phyloP scores from a whole-genome alignment of 2,888 invertebrate genomes.

The Dascillus cervinus region DNA sequence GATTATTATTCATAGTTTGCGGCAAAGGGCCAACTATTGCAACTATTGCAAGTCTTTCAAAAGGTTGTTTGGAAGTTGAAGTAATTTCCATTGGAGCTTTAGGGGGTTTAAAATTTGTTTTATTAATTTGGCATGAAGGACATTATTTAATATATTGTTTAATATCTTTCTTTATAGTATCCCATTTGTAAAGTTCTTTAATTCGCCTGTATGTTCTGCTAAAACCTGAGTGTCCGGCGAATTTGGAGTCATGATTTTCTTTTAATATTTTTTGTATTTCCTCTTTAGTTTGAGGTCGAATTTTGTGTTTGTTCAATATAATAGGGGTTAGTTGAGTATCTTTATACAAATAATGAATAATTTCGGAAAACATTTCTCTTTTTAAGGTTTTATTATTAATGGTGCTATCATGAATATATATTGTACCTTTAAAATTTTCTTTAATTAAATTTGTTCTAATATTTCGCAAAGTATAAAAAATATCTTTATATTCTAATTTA shows the following conservation, averaged over 20 bases:
- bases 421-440: no score
- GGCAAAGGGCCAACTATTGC: no score
- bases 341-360: no score
- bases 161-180: no score
- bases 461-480: conserved; percentile 3
- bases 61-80: conserved; percentile 28
- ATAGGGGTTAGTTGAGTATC: no score
- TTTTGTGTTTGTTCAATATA: no score
- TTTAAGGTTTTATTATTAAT: conserved; percentile 4
- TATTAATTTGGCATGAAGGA: no score
- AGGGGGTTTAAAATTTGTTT: conserved; percentile 15
- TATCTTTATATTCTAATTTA: conserved; percentile 4
- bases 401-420: no score
- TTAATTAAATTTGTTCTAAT: conserved; percentile 3
- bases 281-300: conserved; percentile 3
- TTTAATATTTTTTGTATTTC: conserved; percentile 9
- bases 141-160: no score
- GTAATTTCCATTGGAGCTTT: no score
- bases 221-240: conserved; percentile 11
- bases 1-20: conserved; percentile 20
- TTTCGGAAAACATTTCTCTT: conserved; percentile 4
- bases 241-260: conserved; percentile 8
- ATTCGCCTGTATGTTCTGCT: no score
- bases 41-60: conserved; percentile 26
- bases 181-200: no score